phyloP scores from a whole-genome alignment of 2,888 invertebrate species.

The Drosophila quinaria region DNA sequence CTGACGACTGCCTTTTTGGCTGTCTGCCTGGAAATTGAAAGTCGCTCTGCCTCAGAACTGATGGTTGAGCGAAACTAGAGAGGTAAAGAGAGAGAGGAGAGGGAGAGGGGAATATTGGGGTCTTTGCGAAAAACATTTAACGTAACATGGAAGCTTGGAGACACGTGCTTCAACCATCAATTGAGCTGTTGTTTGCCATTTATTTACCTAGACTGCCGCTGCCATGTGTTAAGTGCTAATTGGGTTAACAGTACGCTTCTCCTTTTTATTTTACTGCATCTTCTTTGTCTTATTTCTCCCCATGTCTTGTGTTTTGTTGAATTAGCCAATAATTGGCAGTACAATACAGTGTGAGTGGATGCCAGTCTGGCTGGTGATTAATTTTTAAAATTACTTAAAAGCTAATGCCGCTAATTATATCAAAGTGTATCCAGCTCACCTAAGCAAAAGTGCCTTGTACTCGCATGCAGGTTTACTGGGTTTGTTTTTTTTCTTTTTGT shows the following conservation, averaged over 20 bases:
- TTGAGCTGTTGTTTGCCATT: conserved; percentile 76
- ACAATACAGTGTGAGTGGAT: conserved; percentile 32
- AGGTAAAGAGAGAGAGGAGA: not conserved
- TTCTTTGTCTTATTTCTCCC: not conserved
- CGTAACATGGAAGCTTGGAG: conserved; percentile 59
- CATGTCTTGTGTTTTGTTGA: conserved; percentile 26
- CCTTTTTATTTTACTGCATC: not conserved
- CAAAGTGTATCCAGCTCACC: conserved; percentile 52
- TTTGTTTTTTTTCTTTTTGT: not conserved
- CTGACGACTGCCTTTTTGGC: conserved; percentile 80
- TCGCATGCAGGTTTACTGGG: conserved; percentile 4
- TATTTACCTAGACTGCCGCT: conserved; percentile 69
- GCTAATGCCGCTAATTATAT: conserved; percentile 71
- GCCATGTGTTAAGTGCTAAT: conserved; percentile 79
- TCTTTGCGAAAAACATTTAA: conserved; percentile 59
- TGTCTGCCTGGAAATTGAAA: conserved; percentile 72
- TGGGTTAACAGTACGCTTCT: conserved; percentile 64
- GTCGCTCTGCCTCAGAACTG: conserved; percentile 46
- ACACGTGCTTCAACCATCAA: conserved; percentile 76
- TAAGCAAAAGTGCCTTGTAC: conserved; percentile 14
- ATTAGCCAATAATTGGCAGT: conserved; percentile 55
- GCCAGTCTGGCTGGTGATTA: conserved; percentile 53
- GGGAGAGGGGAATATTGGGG: not conserved
- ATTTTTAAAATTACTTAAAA: conserved; percentile 75
- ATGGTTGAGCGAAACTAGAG: not conserved